phyloP scores from a whole-genome alignment of 2,888 invertebrate species.

The Argyresthia albistria region DNA sequence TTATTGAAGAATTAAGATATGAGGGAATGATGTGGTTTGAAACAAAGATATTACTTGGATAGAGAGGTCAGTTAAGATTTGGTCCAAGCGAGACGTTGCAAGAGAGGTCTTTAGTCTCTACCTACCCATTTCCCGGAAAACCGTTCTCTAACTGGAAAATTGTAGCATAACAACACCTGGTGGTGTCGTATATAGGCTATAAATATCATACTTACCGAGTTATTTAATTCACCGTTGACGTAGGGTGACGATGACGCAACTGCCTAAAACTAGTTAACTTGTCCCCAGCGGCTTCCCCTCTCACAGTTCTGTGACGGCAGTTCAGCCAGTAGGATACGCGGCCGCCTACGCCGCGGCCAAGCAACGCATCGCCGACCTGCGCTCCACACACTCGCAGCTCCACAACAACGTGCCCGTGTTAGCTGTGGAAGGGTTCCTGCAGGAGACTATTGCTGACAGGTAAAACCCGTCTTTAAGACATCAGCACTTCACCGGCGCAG shows the following conservation, averaged over 20 bases:
- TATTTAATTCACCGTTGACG: slow-evolving; percentile 16
- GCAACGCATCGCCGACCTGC: slow-evolving; percentile 76
- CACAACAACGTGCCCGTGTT: slow-evolving; percentile 78
- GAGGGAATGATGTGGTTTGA: too few species aligned
- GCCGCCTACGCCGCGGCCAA: slow-evolving; percentile 82
- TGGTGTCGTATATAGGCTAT: neutral
- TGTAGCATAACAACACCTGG: too few species aligned
- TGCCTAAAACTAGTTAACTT: too few species aligned
- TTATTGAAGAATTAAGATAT: too few species aligned
- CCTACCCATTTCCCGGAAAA: too few species aligned
- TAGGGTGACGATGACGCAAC: too few species aligned
- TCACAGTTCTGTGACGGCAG: slow-evolving; percentile 75
- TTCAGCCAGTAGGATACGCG: slow-evolving; percentile 85
- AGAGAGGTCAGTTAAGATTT: too few species aligned
- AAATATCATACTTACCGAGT: neutral
- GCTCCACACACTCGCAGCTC: slow-evolving; percentile 65
- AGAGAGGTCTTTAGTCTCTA: too few species aligned
- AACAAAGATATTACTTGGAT: too few species aligned
- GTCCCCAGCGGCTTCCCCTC: slow-evolving; percentile 74
- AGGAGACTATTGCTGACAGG: slow-evolving; percentile 78
- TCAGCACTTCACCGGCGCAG: too few species aligned
- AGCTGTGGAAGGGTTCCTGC: slow-evolving; percentile 82
- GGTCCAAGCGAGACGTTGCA: too few species aligned
- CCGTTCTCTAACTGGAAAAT: too few species aligned
- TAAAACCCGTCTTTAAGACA: slow-evolving; percentile 16